Conservation (phyloP, 2,797 vertebrate species). For the Phoeniculus purpureus region DNA sequence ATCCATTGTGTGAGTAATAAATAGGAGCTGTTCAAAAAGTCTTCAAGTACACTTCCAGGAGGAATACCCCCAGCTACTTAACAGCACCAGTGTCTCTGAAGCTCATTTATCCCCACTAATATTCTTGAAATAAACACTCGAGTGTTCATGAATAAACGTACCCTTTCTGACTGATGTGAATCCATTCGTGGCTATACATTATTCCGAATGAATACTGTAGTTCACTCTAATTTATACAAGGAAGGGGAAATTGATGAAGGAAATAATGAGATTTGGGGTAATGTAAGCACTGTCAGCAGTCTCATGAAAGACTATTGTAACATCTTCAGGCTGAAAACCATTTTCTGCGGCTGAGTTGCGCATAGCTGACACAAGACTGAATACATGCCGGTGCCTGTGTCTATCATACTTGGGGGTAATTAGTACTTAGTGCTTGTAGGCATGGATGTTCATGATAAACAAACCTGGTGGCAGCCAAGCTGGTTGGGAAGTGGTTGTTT, state of each 20-base stretch:
- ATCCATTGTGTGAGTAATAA: conserved; percentile 37
- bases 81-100: conserved; percentile 28
- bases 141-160: conserved; percentile 48
- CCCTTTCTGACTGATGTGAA: conserved; percentile 55
- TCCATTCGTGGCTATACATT: conserved; percentile 42
- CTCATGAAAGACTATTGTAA: not conserved
- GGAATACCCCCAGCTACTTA: conserved; percentile 55
- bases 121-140: conserved; percentile 70
- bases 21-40: conserved; percentile 19
- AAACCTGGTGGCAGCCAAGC: not conserved
- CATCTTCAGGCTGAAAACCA: not conserved
- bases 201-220: conserved; percentile 32
- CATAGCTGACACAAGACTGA: not conserved
- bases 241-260: conserved; percentile 42
- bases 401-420: fast-evolving
- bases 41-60: conserved; percentile 39
- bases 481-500: not conserved
- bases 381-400: not conserved
- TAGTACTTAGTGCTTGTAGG: not conserved
- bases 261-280: conserved; percentile 48
- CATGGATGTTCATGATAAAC: not conserved
- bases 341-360: not conserved
- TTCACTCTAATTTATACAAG: conserved; percentile 65
- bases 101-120: conserved; percentile 52
- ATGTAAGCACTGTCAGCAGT: not conserved